Conservation (phyloP, 2,797 vertebrate genomes). For the Furcifer pardalis region DNA sequence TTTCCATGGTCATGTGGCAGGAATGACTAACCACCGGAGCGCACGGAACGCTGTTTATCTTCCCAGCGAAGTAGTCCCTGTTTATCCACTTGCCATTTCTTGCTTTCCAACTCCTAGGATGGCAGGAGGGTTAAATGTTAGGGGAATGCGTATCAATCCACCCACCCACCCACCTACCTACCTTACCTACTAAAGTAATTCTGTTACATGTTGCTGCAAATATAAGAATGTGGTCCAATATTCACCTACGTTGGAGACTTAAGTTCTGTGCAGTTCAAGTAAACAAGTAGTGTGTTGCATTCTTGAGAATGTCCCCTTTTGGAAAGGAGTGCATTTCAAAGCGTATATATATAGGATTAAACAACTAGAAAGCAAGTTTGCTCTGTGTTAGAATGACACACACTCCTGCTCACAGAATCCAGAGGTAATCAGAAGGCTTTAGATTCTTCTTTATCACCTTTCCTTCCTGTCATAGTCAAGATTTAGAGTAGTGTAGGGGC, state of each 20-base stretch:
- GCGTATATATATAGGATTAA: not conserved
- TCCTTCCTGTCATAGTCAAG: not conserved
- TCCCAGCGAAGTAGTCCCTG: too few species aligned
- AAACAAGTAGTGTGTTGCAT: not conserved
- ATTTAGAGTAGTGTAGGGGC: not conserved
- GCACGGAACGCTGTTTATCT: too few species aligned
- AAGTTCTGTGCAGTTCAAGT: not conserved
- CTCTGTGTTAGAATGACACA: conserved; percentile 16
- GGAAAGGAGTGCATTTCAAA: not conserved
- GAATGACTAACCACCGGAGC: too few species aligned
- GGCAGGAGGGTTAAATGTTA: conserved; percentile 12
- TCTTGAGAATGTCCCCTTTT: not conserved
- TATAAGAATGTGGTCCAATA: not conserved
- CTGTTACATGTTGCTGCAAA: conserved; percentile 51
- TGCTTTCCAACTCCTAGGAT: too few species aligned
- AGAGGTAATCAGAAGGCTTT: conserved; percentile 19
- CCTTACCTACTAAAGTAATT: conserved; percentile 45
- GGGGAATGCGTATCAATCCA: not conserved
- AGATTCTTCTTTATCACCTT: conserved; percentile 1
- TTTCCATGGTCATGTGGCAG: too few species aligned
- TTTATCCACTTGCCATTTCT: too few species aligned
- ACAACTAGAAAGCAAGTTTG: conserved; percentile 25
- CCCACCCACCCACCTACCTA: conserved; percentile 33
- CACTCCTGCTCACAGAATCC: conserved; percentile 1
- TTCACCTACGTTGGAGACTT: not conserved